A percentile compares a stretch with the other conserved stretches of the same genome.
These are phyloP conservation scores for Lottia scabra DNA, from an alignment of 2,888 invertebrate species.

Conservation along the genomic window DNA sequence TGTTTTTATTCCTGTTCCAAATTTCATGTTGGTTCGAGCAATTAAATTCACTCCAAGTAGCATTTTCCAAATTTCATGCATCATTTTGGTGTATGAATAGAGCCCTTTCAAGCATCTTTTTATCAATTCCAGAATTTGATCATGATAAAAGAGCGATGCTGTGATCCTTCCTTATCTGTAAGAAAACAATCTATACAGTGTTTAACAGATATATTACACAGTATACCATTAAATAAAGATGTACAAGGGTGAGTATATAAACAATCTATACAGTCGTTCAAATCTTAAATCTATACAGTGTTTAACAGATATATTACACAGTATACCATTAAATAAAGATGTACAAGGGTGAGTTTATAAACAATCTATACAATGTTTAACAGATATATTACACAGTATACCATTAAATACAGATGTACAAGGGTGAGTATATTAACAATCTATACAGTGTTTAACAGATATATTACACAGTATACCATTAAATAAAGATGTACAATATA, in stretches of 20 bases:
- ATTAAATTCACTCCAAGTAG: no score
- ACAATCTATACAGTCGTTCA: no score
- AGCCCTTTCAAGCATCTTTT: no score
- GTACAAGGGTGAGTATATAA: slow-evolving; percentile 63
- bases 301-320: no score
- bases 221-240: slow-evolving; percentile 66
- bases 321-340: no score
- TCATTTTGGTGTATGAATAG: no score
- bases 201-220: slow-evolving; percentile 71
- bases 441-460: slow-evolving; percentile 72
- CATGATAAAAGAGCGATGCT: slow-evolving; percentile 67
- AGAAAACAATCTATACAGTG: slow-evolving; percentile 72
- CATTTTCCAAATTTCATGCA: no score
- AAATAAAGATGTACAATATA: slow-evolving; percentile 68
- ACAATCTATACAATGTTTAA: slow-evolving; percentile 47
- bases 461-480: slow-evolving; percentile 70
- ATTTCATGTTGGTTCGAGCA: no score
- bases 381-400: no score
- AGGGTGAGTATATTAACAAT: slow-evolving; percentile 71
- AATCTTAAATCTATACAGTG: no score
- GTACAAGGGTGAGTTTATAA: slow-evolving; percentile 68
- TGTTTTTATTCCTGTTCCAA: no score
- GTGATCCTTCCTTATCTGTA: slow-evolving; percentile 72
- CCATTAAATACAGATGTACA: no score
- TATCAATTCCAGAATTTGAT: slow-evolving; percentile 50